Percentiles rank a stretch among this genome's conserved stretches.
These are phyloP conservation scores for Caranx melampygus DNA, from an alignment of 2,113 vertebrate species.

Conservation along the genomic window DNA sequence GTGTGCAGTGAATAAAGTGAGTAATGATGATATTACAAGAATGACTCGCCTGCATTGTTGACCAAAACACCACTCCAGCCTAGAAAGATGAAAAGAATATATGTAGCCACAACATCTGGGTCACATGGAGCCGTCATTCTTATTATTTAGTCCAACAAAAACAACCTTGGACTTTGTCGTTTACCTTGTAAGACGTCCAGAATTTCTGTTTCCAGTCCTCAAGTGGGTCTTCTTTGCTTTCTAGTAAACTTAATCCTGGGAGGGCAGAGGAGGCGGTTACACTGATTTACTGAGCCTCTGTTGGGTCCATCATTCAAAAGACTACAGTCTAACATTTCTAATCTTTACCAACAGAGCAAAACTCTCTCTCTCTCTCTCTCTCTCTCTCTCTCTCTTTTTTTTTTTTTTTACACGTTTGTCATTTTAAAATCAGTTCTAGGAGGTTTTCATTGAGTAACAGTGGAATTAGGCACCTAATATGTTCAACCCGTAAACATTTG, in stretches of 20 bases:
- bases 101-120: not conserved
- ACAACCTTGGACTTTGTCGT: not conserved
- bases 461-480: too few species aligned
- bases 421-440: too few species aligned
- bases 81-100: constrained; percentile 46
- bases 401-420: too few species aligned
- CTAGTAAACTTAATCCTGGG: constrained; percentile 84
- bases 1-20: not conserved
- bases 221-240: constrained; percentile 79
- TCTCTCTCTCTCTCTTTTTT: too few species aligned
- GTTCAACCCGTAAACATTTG: too few species aligned
- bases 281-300: not conserved
- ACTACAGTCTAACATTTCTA: too few species aligned
- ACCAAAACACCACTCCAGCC: constrained; percentile 84
- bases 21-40: not conserved
- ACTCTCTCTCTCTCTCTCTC: too few species aligned
- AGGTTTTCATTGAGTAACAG: too few species aligned
- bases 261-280: constrained; percentile 1
- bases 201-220: constrained; percentile 86
- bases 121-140: not conserved
- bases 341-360: too few species aligned
- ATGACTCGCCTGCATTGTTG: constrained; percentile 82
- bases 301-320: not conserved
- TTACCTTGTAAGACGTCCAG: constrained; percentile 85
- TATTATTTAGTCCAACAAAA: not conserved